Base-by-base conservation (phyloP, 2,113 vertebrate species). In the Setophaga coronata region DNA sequence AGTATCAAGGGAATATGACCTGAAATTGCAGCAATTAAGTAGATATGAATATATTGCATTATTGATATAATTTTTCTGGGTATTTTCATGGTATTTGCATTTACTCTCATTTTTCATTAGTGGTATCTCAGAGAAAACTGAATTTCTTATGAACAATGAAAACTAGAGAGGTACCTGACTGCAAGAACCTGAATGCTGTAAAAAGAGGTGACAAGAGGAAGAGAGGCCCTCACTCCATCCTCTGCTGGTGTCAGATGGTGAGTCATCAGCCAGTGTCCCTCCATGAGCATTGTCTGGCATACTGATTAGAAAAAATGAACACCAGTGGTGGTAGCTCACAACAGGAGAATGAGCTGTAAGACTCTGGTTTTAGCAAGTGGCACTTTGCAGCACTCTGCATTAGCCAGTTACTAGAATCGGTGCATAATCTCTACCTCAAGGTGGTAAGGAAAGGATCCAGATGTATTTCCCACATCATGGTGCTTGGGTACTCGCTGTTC, bases 211-310 rank as follows among this genome's bases (percentile, higher is more conserved):
- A 36, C 4, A 20, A 77, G 34, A 65, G 45, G n/a, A 89, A 17
- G 57, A 38, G 51, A 71, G 18, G 15, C 54, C 21, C 25, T 80
- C 42, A 19, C 14, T 4, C 13, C 69, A 20, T 42, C 25, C n/a
- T 88, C 24, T 9, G 26, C n/a, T 66, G 29, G 10, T 71, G 47
- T 36, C 7, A 5, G 42, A 57, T 53, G 26, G 26, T 2, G 2
- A 90, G 36, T 43, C 38, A 43, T 38, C 60, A 66, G 38, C 14
- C 6, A 11, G 10, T 45, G 36, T 73, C 45, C 31, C 58, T 80
- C 19, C 36, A 23, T 3, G 4, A 43, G 3, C 1, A 0, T 29
- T 47, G 20, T 21, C 74, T 80, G 80, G 21, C 1, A 0, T 2
- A 7, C 3, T 16, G 19, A 54, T 23, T 19, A 50, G 50, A 13